Conservation (phyloP, 2,888 invertebrate genomes). For the Eutolmus rufibarbis region DNA sequence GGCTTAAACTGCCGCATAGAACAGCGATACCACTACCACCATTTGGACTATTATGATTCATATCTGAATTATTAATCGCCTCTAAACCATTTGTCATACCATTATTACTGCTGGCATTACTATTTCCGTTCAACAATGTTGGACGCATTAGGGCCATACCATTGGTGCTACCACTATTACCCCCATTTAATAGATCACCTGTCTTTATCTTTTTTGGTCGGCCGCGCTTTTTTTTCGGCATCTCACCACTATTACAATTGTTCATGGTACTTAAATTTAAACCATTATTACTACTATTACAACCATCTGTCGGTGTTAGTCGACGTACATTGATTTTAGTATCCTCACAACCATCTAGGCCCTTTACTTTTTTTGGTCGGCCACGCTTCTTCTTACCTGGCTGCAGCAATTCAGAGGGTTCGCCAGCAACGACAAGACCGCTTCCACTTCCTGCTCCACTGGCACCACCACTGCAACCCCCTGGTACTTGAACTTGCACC, state of each 20-base stretch:
- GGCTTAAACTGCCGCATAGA: not conserved
- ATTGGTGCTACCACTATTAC: not conserved
- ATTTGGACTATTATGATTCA: conserved; percentile 36
- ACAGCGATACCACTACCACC: conserved; percentile 4
- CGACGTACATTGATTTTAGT: conserved; percentile 47
- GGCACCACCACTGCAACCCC: not conserved
- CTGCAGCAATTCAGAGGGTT: conserved; percentile 49
- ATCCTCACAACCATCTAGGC: conserved; percentile 65
- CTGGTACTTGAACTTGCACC: not conserved
- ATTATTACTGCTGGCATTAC: conserved; percentile 11
- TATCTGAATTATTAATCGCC: conserved; percentile 34
- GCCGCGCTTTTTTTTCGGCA: conserved; percentile 87
- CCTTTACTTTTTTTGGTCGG: conserved; percentile 77
- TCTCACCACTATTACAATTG: conserved; percentile 61
- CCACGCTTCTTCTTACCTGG: conserved; percentile 89
- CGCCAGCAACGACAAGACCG: conserved; percentile 23
- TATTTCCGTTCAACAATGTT: conserved; percentile 9
- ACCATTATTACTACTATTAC: conserved; percentile 48
- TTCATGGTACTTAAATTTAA: conserved; percentile 21
- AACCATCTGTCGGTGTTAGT: conserved; percentile 59
- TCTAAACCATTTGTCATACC: conserved; percentile 42
- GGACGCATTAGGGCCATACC: not conserved
- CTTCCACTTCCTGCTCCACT: not conserved
- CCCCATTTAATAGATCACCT: conserved; percentile 45
- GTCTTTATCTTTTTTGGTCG: conserved; percentile 85